Evolutionary conservation across 2,113 vertebrate species (phyloP), one percentile per base, ranked within the genome.

Genomic region (Leucosticte australis): DNA sequence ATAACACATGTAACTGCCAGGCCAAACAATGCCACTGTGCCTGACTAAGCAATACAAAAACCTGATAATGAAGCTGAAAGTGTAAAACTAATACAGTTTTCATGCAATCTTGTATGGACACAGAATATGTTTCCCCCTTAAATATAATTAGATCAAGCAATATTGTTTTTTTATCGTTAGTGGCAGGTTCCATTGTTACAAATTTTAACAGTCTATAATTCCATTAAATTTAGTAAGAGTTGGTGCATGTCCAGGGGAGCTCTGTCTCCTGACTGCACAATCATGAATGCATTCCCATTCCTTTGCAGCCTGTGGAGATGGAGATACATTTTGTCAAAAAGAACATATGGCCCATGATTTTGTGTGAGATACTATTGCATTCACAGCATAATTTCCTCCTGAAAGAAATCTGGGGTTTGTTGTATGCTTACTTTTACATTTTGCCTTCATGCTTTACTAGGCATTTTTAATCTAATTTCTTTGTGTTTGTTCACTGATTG

Each of bases 1-100:
- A 2, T 47, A 47, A 31, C 0, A 3, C 2, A 0, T 6, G 24
- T 24, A n/a, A 52, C 11, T 56, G 31, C 16, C 41, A 56, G 74
- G 60, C 64, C 46, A 49, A 67, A 37, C n/a, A 33, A 27, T 44
- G n/a, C 15, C 16, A 5, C 49, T 14, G 7, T 21, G 19, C 42
- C 73, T 79, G 59, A 23, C 12, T 28, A 33, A 37, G 57, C 57
- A 39, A 20, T n/a, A 46, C 23, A 50, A 39, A 83, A 63, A 42
- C 35, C 14, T 4, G 0, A 22, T 18, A 62, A 52, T 47, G 42
- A 57, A 52, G 39, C 12, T 44, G 24, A 44, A 73, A 77, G 55
- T 0, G 0, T 35, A 23, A n/a, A 55, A 35, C 7, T 73, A 44
- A 1, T 15, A 31, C 0, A 2, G 33, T 44, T 78, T 67, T 60